phyloP scores from a whole-genome alignment of 2,888 invertebrate species.

The Xestobium rufovillosum region DNA sequence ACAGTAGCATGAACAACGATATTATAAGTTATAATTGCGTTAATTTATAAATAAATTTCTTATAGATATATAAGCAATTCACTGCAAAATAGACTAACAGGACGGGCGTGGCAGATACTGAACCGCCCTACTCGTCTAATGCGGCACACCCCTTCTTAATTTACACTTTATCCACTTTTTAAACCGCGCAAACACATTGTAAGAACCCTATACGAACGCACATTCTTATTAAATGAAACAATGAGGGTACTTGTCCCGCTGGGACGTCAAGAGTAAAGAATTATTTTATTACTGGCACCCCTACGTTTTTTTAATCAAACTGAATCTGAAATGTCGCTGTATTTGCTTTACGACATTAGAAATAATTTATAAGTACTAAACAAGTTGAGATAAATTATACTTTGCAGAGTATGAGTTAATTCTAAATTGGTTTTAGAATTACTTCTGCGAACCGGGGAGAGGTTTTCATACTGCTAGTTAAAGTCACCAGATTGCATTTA shows the following conservation, averaged over 20 bases:
- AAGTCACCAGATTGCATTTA: no score
- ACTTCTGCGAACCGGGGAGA: no score
- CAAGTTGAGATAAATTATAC: no score
- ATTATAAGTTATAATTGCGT: no score
- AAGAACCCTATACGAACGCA: slow-evolving; percentile 33
- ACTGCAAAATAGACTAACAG: slow-evolving; percentile 27
- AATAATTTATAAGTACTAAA: slow-evolving; percentile 33
- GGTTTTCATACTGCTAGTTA: no score
- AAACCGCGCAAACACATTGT: slow-evolving; percentile 29
- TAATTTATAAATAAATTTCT: no score
- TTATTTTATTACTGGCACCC: slow-evolving; percentile 34
- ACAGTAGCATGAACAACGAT: no score
- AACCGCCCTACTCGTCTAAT: slow-evolving; percentile 35
- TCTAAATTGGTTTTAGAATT: no score
- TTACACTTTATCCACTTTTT: slow-evolving; percentile 37
- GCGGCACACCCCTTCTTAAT: slow-evolving; percentile 41
- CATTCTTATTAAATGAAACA: slow-evolving; percentile 39
- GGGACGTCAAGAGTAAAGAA: slow-evolving; percentile 38
- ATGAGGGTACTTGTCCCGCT: slow-evolving; percentile 29
- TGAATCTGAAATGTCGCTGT: slow-evolving; percentile 40
- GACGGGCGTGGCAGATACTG: slow-evolving; percentile 31
- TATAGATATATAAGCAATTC: no score
- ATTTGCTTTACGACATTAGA: slow-evolving; percentile 35
- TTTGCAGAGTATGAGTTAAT: no score
- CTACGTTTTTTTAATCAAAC: slow-evolving; percentile 41